These are phyloP conservation scores for Balaenoptera acutorostrata DNA, from an alignment of 2,113 vertebrate genomes.

Conservation along the genomic window DNA sequence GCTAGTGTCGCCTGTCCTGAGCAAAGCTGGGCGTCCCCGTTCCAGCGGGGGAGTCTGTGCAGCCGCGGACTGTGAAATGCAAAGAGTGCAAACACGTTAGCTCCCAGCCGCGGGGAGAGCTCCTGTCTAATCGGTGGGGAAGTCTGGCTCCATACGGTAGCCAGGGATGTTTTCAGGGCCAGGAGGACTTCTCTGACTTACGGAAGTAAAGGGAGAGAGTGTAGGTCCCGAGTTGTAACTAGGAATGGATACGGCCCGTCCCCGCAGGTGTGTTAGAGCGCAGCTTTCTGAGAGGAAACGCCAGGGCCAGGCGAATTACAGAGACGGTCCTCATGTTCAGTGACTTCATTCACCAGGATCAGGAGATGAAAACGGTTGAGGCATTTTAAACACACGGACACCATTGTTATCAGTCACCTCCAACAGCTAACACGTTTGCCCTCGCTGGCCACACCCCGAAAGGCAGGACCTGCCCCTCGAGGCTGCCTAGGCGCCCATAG, in stretches of 20 bases:
- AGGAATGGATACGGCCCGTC: background rate
- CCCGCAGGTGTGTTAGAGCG: background rate
- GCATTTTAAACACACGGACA: background rate
- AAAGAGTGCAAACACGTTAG: background rate
- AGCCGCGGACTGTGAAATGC: slow-evolving; percentile 13
- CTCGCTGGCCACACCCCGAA: background rate
- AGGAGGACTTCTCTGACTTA: background rate
- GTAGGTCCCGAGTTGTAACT: background rate
- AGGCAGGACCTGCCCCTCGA: background rate
- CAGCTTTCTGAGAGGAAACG: background rate
- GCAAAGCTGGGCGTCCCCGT: slow-evolving; percentile 5
- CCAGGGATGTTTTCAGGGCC: background rate
- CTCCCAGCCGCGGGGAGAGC: background rate
- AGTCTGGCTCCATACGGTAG: background rate
- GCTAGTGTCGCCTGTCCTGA: background rate
- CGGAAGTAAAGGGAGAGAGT: background rate
- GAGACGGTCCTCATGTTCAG: background rate
- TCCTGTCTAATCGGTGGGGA: background rate
- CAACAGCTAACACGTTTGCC: background rate
- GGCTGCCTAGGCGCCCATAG: background rate
- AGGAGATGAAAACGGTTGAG: background rate
- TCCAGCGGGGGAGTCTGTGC: background rate
- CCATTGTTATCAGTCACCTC: background rate
- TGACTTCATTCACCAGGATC: background rate
- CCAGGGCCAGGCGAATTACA: background rate